phyloP scores from a whole-genome alignment of 2,113 vertebrate species.

The Siphamia tubifer region DNA sequence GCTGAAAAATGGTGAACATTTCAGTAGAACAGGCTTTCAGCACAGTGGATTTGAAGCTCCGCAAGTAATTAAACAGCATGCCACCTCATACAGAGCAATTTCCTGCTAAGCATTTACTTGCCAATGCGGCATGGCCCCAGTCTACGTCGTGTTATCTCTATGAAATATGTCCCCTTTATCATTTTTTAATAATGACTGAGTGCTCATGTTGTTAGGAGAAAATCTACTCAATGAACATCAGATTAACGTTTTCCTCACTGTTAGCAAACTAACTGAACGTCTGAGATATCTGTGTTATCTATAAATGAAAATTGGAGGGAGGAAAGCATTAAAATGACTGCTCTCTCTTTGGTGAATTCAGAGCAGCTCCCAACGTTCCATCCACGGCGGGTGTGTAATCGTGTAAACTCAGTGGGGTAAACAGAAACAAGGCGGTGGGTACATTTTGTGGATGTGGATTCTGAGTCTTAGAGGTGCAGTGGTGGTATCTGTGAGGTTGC shows the following conservation, averaged over 20 bases:
- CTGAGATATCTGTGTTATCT: constrained; percentile 53
- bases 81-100: constrained; percentile 72
- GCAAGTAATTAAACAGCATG: constrained; percentile 77
- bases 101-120: constrained; percentile 66
- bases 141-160: constrained; percentile 64
- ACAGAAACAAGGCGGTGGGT: constrained; percentile 38
- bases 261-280: constrained; percentile 56
- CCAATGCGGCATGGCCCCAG: constrained; percentile 44
- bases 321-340: constrained; percentile 40
- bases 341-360: constrained; percentile 35
- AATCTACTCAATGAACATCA: constrained; percentile 60
- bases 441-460: constrained; percentile 30
- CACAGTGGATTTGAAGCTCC: constrained; percentile 65
- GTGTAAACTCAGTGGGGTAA: constrained; percentile 48
- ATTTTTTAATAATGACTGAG: constrained; percentile 76
- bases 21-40: constrained; percentile 49
- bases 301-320: constrained; percentile 34
- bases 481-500: constrained; percentile 47
- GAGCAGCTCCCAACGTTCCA: constrained; percentile 22
- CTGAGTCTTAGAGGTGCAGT: constrained; percentile 2
- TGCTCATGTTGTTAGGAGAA: constrained; percentile 58
- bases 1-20: constrained; percentile 46
- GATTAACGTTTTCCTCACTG: constrained; percentile 62
- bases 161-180: constrained; percentile 76
- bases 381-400: constrained; percentile 47